A percentile compares a stretch with the other conserved stretches of the same genome.
Conservation (phyloP, 2,888 invertebrate genomes). For the Diachrysia chrysitis region DNA sequence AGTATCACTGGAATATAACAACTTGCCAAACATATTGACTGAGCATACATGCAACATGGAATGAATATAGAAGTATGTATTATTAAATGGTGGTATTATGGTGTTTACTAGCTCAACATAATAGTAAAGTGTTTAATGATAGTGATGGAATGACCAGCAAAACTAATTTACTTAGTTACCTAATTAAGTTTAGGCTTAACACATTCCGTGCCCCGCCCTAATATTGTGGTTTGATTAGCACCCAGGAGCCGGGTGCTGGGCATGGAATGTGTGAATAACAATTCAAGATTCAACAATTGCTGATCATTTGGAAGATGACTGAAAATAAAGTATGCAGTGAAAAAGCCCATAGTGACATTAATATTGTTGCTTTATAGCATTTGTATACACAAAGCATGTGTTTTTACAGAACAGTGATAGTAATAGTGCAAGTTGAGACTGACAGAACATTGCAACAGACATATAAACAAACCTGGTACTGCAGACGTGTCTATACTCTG, state of each 20-base stretch:
- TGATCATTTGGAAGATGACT: conserved; percentile 33
- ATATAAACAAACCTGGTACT: conserved; percentile 61
- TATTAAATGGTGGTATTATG: conserved; percentile 38
- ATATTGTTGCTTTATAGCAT: conserved; percentile 45
- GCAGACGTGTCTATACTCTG: conserved; percentile 58
- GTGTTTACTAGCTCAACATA: conserved; percentile 32
- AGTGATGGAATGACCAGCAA: conserved; percentile 36
- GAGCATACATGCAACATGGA: conserved; percentile 62
- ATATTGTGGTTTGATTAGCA: too few relatives aligned
- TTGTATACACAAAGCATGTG: conserved; percentile 61
- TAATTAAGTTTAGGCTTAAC: conserved; percentile 17
- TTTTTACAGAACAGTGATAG: conserved; percentile 50
- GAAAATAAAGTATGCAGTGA: conserved; percentile 43
- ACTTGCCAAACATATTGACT: conserved; percentile 39
- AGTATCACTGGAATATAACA: conserved; percentile 37
- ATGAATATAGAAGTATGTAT: conserved; percentile 44
- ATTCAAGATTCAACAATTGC: conserved; percentile 24
- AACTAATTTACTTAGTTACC: conserved; percentile 18
- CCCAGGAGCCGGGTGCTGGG: too few relatives aligned
- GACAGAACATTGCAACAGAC: conserved; percentile 63
- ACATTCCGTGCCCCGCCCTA: too few relatives aligned
- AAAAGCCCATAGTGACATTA: conserved; percentile 49
- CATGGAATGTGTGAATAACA: too few relatives aligned
- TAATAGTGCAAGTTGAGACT: conserved; percentile 62
- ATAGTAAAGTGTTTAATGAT: conserved; percentile 33